Percentiles rank a stretch among this genome's conserved stretches.
Evolutionary conservation across 2,888 invertebrate species (phyloP).

Genomic region (Cheilosia variabilis): DNA sequence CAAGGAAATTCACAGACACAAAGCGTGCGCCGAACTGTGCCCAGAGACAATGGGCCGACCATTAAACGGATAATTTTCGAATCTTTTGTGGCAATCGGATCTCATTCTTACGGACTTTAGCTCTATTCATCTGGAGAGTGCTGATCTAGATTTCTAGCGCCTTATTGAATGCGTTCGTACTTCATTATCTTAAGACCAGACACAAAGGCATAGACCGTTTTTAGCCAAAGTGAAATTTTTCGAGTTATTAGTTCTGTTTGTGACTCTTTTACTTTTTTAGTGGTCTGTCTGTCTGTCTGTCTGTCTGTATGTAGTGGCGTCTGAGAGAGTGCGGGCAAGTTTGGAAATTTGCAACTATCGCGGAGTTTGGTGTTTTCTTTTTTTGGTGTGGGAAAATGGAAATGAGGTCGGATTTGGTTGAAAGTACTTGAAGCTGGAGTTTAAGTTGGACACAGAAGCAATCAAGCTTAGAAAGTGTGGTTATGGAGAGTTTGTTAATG

Average conservation of each 20-base stretch:
- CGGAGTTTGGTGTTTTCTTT: constrained; percentile 10
- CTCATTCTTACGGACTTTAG: neutral
- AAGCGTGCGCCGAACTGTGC: constrained; percentile 9
- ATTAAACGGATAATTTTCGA: constrained; percentile 41
- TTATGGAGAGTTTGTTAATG: too few relatives aligned
- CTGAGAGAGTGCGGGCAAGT: constrained; percentile 1
- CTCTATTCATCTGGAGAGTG: constrained; percentile 12
- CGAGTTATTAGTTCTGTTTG: constrained; percentile 41
- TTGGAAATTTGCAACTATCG: constrained; percentile 18
- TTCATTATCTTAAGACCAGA: constrained; percentile 44
- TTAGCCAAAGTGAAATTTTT: constrained; percentile 38
- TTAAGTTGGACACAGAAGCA: neutral
- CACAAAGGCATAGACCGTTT: constrained; percentile 9
- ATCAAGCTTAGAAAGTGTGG: neutral
- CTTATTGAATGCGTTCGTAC: constrained; percentile 48
- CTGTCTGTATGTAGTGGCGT: neutral
- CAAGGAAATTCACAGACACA: constrained; percentile 45
- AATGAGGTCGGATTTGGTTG: constrained; percentile 20
- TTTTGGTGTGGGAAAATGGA: constrained; percentile 35
- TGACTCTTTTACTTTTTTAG: neutral
- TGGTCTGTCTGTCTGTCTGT: neutral
- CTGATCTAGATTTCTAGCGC: constrained; percentile 55
- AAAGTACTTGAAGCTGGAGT: neutral
- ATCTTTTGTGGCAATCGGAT: constrained; percentile 11
- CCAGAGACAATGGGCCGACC: constrained; percentile 32